Base-by-base conservation (phyloP, 2,888 invertebrate species). In the Liodrosophila aerea region DNA sequence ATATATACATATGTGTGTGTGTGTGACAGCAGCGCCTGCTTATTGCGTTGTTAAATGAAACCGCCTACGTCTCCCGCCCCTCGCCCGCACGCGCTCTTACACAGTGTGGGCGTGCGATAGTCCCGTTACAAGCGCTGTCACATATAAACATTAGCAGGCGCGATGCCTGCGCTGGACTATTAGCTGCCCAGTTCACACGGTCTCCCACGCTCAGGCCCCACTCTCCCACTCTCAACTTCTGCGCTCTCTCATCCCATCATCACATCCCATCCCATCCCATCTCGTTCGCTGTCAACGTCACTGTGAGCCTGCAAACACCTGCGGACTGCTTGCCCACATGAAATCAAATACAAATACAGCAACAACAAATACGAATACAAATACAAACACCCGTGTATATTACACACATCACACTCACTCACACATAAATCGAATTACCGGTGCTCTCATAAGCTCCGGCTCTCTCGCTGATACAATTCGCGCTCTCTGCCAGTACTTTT, bases 371-470 rank as follows among this genome's bases (percentile, higher is more conserved):
- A 22, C 22, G 5, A 22, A 56, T 13, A 54, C 50, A 58, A 61
- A 44, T 50, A 47, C 43, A 50, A 57, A 22, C 1, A 39, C 7
- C 16, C 52, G 18, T 22, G 5, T 22, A 22, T 22, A 22, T 22
- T 7, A 61, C 43, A 65, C 60, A 56, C 29, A 45, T 16, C 56
- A 51, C 36, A 45, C 29, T 47, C 49, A 51, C 34, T 51, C 63
- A 64, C 60, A 53, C 12, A 40, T 51, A 62, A 60, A 57, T 59
- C 54, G 54, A 65, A 54, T 66, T 82, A 71, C 77, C 82, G 77
- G 78, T 47, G 74, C 80, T 83, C 83, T 80, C 72, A 46, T 15
- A 63, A 70, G 73, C 75, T 77, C 58, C 41, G n/a, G 18, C 44
- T 34, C 29, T 46, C 47, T 27, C 30, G 44, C 45, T 8, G 34